phyloP scores from a whole-genome alignment of 2,797 vertebrate species.

The Pipistrellus pygmaeus region DNA sequence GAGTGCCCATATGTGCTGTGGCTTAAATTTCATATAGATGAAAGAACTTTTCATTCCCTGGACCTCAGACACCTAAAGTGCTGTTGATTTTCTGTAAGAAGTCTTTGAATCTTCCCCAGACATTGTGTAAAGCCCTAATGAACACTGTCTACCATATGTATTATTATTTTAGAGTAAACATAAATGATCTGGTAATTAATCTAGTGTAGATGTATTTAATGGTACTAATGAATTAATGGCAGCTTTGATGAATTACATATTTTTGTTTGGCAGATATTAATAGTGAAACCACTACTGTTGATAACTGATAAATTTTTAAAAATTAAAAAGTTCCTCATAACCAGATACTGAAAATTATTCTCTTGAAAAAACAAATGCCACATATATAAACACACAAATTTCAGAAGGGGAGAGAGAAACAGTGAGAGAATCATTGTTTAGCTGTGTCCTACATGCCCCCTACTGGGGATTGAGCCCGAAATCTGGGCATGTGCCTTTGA shows the following conservation, averaged over 20 bases:
- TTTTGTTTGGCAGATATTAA: constrained; percentile 5
- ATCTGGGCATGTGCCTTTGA: neutral
- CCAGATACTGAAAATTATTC: neutral
- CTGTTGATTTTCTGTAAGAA: neutral
- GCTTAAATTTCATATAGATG: neutral
- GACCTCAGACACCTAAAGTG: neutral
- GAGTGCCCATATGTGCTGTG: neutral
- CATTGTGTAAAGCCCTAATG: neutral
- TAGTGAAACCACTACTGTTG: neutral
- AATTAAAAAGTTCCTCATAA: neutral
- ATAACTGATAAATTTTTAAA: neutral
- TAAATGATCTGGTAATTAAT: neutral
- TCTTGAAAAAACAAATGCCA: neutral
- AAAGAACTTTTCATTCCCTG: neutral
- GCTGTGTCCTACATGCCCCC: neutral
- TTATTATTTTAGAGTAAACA: constrained; percentile 25
- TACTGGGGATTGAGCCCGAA: neutral
- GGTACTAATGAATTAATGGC: constrained; percentile 22
- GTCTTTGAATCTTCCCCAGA: neutral
- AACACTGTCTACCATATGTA: neutral
- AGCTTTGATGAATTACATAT: neutral
- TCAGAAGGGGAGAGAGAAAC: neutral
- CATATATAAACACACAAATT: too few species aligned
- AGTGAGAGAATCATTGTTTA: neutral
- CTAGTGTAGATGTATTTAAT: neutral